Conservation (phyloP, 2,113 vertebrate species). For the Thalassarche chlororhynchos region DNA sequence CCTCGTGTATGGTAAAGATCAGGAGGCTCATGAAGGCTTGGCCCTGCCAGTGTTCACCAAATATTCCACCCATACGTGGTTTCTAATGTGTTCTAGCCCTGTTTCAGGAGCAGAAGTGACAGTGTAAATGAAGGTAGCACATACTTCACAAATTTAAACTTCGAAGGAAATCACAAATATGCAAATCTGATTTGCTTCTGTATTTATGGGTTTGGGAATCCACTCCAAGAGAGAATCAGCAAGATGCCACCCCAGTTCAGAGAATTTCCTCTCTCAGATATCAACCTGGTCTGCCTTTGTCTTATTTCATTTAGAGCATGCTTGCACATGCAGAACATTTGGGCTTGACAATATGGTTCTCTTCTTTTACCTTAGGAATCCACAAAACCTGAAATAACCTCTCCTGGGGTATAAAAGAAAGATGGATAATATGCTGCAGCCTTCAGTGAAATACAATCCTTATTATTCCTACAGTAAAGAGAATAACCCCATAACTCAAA, state of each 20-base stretch:
- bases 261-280: background rate
- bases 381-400: background rate
- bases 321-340: background rate
- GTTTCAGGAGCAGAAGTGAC: background rate
- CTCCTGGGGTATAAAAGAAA: background rate
- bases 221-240: background rate
- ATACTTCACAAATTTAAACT: background rate
- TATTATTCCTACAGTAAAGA: background rate
- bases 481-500: background rate
- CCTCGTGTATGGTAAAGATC: background rate
- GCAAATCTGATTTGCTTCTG: background rate
- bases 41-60: background rate
- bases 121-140: background rate
- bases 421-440: background rate
- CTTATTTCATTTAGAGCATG: background rate
- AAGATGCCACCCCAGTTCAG: background rate
- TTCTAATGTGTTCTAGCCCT: background rate
- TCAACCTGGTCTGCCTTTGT: background rate
- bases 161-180: background rate
- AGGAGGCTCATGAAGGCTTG: background rate
- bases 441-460: background rate
- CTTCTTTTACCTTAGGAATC: background rate
- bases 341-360: background rate
- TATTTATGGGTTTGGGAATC: background rate
- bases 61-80: rapidly evolving